Base-by-base conservation (phyloP, 2,797 vertebrate species). In the Lepilemur ruficaudatus region DNA sequence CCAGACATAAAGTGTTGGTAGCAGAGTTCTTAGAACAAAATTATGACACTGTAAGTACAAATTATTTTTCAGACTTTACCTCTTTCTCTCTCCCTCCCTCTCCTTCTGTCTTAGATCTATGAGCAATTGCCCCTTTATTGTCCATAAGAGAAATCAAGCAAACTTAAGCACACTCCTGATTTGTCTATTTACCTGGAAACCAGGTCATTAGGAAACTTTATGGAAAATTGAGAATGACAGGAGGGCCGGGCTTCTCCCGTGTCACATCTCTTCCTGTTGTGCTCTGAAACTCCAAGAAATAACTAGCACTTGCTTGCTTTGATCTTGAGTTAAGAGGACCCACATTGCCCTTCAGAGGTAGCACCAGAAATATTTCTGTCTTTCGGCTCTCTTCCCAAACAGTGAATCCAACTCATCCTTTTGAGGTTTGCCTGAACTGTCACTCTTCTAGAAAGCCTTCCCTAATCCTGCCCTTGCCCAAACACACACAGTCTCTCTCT, bases 21-120 rank as follows among this genome's bases (percentile, higher is more conserved):
- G 99, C 99, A 1, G 99, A 99, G 95, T 99, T 99, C 98, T 99
- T 99, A 96, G 99, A 99, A 98, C 99, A 99, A 98, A 99, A 99
- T 98, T 99, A 99, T 50, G 99, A 99, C 80, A 98, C 98, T n/a
- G 99, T 99, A 99, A 99, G 99, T 99, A 93, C 50, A 94, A 97
- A 75, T 48, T 75, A 80, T 91, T 96, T 96, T 94, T 52, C 63
- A 93, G 57, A 79, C 23, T 85, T 89, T 78, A 32, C n/a, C 3
- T 82, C 55, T 38, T 52, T 89, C 12, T 87, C 18, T 43, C 5
- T 76, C 35, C 5, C 4, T 43, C 12, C 50, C 6, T 22, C 12
- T 59, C 7, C 7, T 8, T 41, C 10, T 25, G 2, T 38, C 50
- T 78, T 32, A 80, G 46, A 70, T 63, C 46, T 83, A 1, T 85